A percentile compares a stretch with the other conserved stretches of the same genome.
These are phyloP conservation scores for Steinernema khuongi DNA, from an alignment of 1,140 invertebrate species.

Conservation along the genomic window DNA sequence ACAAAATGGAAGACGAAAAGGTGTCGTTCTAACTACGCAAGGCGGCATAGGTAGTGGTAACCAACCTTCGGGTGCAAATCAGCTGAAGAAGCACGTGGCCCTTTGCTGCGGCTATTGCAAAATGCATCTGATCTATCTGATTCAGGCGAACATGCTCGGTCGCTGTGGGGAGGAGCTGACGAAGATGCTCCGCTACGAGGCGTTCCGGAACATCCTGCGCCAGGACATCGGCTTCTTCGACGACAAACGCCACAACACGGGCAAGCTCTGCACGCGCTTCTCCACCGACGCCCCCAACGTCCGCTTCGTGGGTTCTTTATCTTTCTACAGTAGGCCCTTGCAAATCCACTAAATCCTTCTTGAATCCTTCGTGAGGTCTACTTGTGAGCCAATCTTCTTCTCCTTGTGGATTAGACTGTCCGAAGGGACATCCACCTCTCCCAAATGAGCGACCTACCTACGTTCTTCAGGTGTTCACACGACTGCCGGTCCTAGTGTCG, in stretches of 20 bases:
- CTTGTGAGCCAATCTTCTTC: neutral
- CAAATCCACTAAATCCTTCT: too few relatives aligned
- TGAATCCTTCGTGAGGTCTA: neutral
- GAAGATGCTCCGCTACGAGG: conserved; percentile 59
- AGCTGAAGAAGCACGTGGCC: too few relatives aligned
- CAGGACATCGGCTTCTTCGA: conserved; percentile 65
- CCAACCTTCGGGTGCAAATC: too few relatives aligned
- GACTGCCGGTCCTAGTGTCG: conserved; percentile 61
- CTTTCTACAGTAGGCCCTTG: too few relatives aligned
- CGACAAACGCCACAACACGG: conserved; percentile 62
- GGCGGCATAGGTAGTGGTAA: too few relatives aligned
- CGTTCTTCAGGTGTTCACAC: conserved; percentile 61
- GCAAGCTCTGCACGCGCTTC: conserved; percentile 63
- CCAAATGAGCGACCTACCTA: too few relatives aligned
- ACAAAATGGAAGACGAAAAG: too few relatives aligned
- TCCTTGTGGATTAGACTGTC: neutral
- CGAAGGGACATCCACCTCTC: neutral
- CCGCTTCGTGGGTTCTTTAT: conserved; percentile 62
- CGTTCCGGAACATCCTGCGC: conserved; percentile 62
- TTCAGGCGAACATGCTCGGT: conserved; percentile 51
- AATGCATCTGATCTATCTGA: too few relatives aligned
- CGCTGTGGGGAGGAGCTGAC: conserved; percentile 62
- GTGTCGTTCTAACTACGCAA: too few relatives aligned
- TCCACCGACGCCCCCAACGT: conserved; percentile 64
- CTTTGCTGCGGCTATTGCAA: too few relatives aligned